A percentile compares a stretch with the other conserved stretches of the same genome.
These are phyloP conservation scores for Rhodinocichla rosea DNA, from an alignment of 2,113 vertebrate genomes.

Conservation along the genomic window DNA sequence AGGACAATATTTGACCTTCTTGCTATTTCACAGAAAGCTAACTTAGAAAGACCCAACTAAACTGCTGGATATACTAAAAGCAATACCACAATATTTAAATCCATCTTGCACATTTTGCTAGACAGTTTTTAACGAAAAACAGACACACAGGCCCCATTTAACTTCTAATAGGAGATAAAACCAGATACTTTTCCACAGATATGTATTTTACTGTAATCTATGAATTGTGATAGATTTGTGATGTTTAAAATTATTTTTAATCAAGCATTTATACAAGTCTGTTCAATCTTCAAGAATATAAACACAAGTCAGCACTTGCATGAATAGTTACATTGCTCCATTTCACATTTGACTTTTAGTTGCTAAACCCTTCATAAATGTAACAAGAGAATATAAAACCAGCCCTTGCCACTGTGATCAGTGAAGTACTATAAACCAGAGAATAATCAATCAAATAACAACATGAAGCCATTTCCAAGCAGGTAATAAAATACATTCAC, in stretches of 20 bases:
- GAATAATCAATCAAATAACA: not conserved
- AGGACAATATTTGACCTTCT: not conserved
- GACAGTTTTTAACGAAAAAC: not conserved
- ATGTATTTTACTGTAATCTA: not conserved
- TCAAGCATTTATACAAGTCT: not conserved
- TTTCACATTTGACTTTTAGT: not conserved
- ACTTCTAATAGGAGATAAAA: not conserved
- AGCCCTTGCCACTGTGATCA: not conserved
- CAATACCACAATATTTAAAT: not conserved
- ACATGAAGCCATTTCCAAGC: not conserved
- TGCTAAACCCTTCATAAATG: not conserved
- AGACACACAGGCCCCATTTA: not conserved
- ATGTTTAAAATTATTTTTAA: not conserved
- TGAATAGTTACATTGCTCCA: not conserved
- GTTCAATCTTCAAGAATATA: not conserved
- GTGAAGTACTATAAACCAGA: not conserved
- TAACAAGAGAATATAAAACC: not conserved
- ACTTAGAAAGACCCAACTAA: not conserved
- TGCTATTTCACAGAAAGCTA: not conserved
- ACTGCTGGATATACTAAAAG: not conserved
- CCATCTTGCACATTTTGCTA: not conserved
- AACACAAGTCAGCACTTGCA: not conserved
- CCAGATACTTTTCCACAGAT: not conserved
- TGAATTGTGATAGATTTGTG: not conserved
- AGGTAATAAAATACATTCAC: not conserved